These are phyloP conservation scores for Cybosia mesomella DNA, from an alignment of 2,888 invertebrate genomes.

Conservation along the genomic window DNA sequence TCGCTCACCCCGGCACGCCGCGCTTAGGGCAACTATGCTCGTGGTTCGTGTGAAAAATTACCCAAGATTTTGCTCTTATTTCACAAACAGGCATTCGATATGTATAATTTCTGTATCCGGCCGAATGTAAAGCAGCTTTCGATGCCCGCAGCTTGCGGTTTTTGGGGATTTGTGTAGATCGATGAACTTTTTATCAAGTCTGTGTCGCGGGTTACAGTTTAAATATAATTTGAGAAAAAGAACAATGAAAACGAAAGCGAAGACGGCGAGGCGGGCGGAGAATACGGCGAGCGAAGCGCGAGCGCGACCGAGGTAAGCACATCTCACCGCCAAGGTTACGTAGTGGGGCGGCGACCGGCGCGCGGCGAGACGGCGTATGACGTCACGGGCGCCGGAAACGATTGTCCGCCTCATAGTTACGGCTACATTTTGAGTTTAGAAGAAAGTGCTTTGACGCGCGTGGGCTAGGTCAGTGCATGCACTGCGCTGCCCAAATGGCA, in stretches of 20 bases:
- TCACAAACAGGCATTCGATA: conserved; percentile 80
- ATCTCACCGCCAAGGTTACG: conserved; percentile 48
- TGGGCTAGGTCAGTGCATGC: conserved; percentile 81
- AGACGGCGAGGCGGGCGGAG: conserved; percentile 31
- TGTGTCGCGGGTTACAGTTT: conserved; percentile 51
- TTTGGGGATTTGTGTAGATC: conserved; percentile 47
- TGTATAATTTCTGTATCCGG: conserved; percentile 80
- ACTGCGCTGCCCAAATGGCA: conserved; percentile 31
- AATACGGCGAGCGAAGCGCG: conserved; percentile 37
- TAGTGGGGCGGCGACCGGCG: conserved; percentile 50
- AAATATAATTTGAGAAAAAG: conserved; percentile 65
- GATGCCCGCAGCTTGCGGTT: conserved; percentile 57
- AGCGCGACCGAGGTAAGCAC: conserved; percentile 56
- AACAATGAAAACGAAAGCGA: conserved; percentile 79
- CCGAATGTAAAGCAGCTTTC: conserved; percentile 60
- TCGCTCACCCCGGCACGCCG: conserved; percentile 82
- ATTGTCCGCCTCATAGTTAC: conserved; percentile 83
- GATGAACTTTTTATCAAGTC: conserved; percentile 44
- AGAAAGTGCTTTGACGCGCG: conserved; percentile 79
- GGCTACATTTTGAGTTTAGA: conserved; percentile 86
- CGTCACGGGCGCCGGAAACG: conserved; percentile 87
- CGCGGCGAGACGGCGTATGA: conserved; percentile 79
- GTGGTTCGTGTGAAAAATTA: conserved; percentile 86
- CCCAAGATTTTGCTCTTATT: conserved; percentile 82
- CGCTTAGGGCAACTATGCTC: conserved; percentile 85